Evolutionary conservation across 2,797 vertebrate species (phyloP), one percentile per base, ranked within the genome.

Genomic region (Sebastes steindachneri): DNA sequence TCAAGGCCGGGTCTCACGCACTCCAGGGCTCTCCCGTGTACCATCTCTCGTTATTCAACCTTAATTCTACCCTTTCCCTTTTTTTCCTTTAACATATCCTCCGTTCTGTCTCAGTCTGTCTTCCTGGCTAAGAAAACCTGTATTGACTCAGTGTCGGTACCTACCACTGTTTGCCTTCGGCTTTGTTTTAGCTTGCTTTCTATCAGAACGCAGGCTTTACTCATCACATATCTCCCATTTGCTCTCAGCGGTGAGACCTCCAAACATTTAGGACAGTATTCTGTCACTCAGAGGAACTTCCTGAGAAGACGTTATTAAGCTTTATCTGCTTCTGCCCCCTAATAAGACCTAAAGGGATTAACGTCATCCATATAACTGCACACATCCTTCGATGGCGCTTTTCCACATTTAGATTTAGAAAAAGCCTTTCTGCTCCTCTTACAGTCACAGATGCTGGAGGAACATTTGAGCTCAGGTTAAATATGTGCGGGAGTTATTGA

Each of bases 121-220:
- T 77, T 87, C 64, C 72, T 80, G 58, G n/a, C 35, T 26, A 15
- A 81, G 59, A 26, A 71, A 84, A 77, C 57, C 23, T 58, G 53
- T 28, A 74, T 48, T 80, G 79, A 90, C 71, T 76, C 48, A 23
- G 45, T 82, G 37, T 79, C 75, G 55, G 26, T 25, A 65, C 58
- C 59, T 21, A 25, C 62, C 51, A 21, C 53, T 31, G 62, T 76
- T 48, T 67, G 35, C 25, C 63, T 35, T 68, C 26, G n/a, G 66
- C 41, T 75, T 64, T 76, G 57, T 60, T 83, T 77, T 8, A 60
- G 53, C 57, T 57, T 19, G 7, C 19, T 54, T 73, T 76, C 35
- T 17, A 35, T 76, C n/a, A 72, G 54, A 64, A 7, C 9, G 7
- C 6, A 53, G 48, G 26, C 28, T 58, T 64, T 60, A 53, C 14